phyloP scores from a whole-genome alignment of 2,797 vertebrate genomes.

The Acanthis flammea region DNA sequence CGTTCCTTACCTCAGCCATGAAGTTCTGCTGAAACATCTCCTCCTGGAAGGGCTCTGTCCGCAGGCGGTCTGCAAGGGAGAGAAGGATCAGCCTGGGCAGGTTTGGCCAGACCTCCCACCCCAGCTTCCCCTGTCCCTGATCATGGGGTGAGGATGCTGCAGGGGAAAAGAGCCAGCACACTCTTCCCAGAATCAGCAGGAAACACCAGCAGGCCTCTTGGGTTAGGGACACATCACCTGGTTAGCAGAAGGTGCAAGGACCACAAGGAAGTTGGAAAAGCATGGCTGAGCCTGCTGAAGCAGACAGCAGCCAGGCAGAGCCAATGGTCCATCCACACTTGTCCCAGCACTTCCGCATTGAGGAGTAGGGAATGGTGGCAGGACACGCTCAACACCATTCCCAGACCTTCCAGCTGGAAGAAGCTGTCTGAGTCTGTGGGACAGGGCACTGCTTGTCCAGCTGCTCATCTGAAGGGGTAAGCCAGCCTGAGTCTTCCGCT shows the following conservation, averaged over 20 bases:
- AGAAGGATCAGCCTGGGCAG: not conserved
- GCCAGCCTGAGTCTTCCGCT: not conserved
- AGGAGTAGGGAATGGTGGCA: not conserved
- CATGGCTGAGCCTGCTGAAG: not conserved
- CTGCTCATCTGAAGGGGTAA: not conserved
- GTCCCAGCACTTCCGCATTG: not conserved
- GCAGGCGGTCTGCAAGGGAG: conserved; percentile 33
- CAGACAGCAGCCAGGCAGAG: not conserved
- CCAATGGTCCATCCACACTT: not conserved
- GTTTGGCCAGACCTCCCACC: not conserved
- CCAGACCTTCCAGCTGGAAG: not conserved
- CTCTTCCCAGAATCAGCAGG: not conserved
- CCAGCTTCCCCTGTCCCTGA: not conserved
- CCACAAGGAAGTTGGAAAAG: not conserved
- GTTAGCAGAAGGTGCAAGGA: not conserved
- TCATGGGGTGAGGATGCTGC: not conserved
- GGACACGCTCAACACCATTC: not conserved
- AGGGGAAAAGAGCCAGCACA: not conserved
- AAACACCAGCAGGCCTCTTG: not conserved
- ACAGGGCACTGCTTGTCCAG: not conserved
- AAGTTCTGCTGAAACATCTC: not conserved
- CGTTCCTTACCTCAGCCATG: not conserved
- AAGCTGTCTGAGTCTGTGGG: not conserved
- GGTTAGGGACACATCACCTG: not conserved
- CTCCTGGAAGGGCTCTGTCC: conserved; percentile 31